phyloP scores from a whole-genome alignment of 23 tunicate species.

The Trididemnum clinides region DNA sequence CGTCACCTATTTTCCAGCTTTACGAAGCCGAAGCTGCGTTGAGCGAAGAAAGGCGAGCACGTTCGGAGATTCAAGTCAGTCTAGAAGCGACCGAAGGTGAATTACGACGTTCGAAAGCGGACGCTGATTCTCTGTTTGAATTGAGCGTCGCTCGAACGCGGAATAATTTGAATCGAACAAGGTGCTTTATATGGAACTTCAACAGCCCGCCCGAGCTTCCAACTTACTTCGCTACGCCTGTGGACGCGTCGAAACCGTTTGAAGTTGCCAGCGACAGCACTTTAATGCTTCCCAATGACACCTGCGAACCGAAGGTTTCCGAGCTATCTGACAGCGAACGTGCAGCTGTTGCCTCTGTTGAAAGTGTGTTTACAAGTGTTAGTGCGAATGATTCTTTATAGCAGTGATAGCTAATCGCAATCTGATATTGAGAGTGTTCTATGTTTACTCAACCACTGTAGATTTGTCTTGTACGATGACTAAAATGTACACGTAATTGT shows the following conservation, averaged over 20 bases:
- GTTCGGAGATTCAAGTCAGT: not conserved
- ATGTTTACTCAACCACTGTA: no score
- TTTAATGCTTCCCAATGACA: no score
- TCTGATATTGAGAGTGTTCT: no score
- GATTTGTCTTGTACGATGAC: no score
- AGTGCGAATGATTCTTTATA: not conserved
- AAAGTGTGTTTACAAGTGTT: not conserved
- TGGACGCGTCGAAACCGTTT: not conserved
- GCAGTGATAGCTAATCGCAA: no score
- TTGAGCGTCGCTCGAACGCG: not conserved
- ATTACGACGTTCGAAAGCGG: not conserved
- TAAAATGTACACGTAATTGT: no score
- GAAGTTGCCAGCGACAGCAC: not conserved
- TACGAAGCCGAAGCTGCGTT: not conserved
- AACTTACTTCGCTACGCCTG: not conserved
- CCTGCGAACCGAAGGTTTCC: not conserved
- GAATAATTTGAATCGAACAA: not conserved
- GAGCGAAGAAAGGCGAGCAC: not conserved
- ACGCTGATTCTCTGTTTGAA: slow-evolving; percentile 17
- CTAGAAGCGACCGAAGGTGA: slow-evolving; percentile 1
- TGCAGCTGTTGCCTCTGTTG: not conserved
- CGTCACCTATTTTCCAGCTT: not conserved
- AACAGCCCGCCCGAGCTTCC: not conserved
- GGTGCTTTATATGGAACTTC: no score
- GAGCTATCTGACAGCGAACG: not conserved